Evolutionary conservation across 2,113 vertebrate genomes (phyloP), one percentile per base, ranked within the genome.

Genomic region (Tetrao urogallus): DNA sequence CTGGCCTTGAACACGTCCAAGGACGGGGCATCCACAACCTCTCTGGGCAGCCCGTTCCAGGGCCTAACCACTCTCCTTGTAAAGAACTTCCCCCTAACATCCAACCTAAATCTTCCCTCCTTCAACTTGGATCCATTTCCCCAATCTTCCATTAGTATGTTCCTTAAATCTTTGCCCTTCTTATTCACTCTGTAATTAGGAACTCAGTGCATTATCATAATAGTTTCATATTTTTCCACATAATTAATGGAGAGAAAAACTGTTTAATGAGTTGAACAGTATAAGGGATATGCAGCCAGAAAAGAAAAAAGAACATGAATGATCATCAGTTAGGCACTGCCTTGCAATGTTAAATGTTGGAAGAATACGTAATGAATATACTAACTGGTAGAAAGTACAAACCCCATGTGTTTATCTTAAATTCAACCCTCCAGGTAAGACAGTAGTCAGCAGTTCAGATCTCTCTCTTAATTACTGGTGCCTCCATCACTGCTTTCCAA

Each of bases 131-230:
- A 36, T 36, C 36, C 36, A 36, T 36, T 36, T 36, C 36, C 36
- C 36, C 36, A 84, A 24, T 66, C 40, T 43, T 63, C 42, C 40
- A 58, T 21, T 81, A 74, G 11, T 58, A 58, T 8, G n/a, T 13
- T 60, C 52, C 90, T 82, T 52, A 89, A 66, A 81, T 81, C 56
- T 80, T 86, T 78, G 13, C 36, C 54, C 34, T 72, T 90, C 48
- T 86, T 81, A 80, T 84, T 86, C 80, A 89, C 24, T 89, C 61
- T 56, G 38, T 47, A 91, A 27, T 95, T 89, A 75, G 30, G 6
- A 16, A 8, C n/a, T 81, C 81, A 82, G 92, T 40, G 38, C 6
- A 67, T 77, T 66, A n/a, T 63, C 30, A 70, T 84, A 30, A 16
- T 48, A 42, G 60, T 89, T 91, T 81, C 50, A 40, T 47, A 24